These are phyloP conservation scores for Phrynocephalus forsythii DNA, from an alignment of 2,797 vertebrate species.

Conservation along the genomic window DNA sequence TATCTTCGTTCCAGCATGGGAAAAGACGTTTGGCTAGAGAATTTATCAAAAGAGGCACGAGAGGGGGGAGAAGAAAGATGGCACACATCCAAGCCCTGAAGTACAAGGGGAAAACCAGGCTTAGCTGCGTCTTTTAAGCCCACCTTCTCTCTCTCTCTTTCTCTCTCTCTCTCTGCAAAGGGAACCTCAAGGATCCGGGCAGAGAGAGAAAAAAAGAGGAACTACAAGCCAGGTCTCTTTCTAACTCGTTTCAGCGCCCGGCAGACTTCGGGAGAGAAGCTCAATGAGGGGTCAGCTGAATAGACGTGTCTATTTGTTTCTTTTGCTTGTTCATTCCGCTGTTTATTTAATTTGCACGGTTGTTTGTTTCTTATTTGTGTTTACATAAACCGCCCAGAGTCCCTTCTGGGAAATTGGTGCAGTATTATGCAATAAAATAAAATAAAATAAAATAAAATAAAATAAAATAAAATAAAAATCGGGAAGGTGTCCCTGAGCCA, in stretches of 20 bases:
- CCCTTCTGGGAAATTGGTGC: too few relatives aligned
- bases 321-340: too few relatives aligned
- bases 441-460: too few relatives aligned
- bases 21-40: not conserved
- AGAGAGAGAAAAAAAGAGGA: conserved; percentile 34
- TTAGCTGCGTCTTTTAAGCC: not conserved
- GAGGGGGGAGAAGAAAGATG: not conserved
- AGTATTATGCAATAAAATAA: too few relatives aligned
- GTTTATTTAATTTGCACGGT: too few relatives aligned
- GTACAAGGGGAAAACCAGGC: conserved; percentile 32
- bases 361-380: too few relatives aligned
- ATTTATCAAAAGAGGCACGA: too few relatives aligned
- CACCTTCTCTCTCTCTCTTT: conserved; percentile 36
- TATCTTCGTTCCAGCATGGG: not conserved
- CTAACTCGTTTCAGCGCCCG: not conserved
- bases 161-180: conserved; percentile 49
- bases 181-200: conserved; percentile 58
- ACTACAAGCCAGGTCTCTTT: conserved; percentile 23
- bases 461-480: too few relatives aligned
- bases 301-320: not conserved
- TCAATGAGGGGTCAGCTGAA: conserved; percentile 13
- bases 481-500: too few relatives aligned
- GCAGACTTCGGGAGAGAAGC: conserved; percentile 30
- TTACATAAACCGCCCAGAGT: too few relatives aligned
- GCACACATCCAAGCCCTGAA: too few relatives aligned